Evolutionary conservation across 2,113 vertebrate species (phyloP).

Genomic region (Chelonoidis abingdonii): DNA sequence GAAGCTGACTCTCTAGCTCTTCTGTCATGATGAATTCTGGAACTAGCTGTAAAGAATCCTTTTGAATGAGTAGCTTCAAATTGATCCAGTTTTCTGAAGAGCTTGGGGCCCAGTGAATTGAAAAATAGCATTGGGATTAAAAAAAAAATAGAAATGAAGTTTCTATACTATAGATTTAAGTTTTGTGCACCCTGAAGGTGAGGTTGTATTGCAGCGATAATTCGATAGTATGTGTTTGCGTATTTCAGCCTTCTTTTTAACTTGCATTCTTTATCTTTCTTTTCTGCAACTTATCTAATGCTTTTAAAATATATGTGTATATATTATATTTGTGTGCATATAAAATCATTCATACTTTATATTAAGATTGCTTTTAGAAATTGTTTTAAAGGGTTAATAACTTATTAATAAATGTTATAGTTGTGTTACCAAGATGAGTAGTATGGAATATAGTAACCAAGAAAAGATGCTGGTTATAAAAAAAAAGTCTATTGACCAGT

Average conservation of each 20-base stretch:
- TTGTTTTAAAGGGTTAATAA: neutral
- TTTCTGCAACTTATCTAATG: neutral
- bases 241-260: constrained; percentile 47
- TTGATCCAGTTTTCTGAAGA: constrained; percentile 70
- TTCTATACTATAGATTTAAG: neutral
- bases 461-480: neutral
- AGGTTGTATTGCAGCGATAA: constrained; percentile 28
- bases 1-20: constrained; percentile 62
- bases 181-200: neutral
- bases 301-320: neutral
- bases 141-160: constrained; percentile 56
- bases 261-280: neutral
- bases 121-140: constrained; percentile 66
- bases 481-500: neutral
- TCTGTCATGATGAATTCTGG: constrained; percentile 59
- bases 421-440: neutral
- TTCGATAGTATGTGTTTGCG: constrained; percentile 26
- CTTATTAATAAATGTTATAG: neutral
- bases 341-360: neutral
- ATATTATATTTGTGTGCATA: neutral
- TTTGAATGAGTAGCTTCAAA: constrained; percentile 77
- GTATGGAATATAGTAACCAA: neutral
- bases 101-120: constrained; percentile 62
- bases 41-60: constrained; percentile 55
- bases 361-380: neutral